phyloP scores from a whole-genome alignment of 2,888 invertebrate species.

The Calliphora vomitoria region DNA sequence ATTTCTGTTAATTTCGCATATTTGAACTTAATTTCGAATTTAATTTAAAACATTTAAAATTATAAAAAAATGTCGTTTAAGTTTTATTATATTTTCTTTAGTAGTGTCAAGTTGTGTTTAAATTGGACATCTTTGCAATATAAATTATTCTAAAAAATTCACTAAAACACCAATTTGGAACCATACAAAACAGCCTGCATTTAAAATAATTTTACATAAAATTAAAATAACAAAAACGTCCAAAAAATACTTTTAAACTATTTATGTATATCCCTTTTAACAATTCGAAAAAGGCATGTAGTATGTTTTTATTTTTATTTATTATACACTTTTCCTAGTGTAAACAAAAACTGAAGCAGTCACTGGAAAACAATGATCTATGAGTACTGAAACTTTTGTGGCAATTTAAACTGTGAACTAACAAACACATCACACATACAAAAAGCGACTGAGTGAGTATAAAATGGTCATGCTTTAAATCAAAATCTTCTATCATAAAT shows the following conservation, averaged over 20 bases:
- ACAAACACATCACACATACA: constrained; percentile 38
- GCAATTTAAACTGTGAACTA: constrained; percentile 54
- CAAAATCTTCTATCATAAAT: constrained; percentile 62
- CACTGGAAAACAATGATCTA: constrained; percentile 39
- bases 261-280: constrained; percentile 4
- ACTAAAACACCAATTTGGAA: no score
- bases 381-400: constrained; percentile 47
- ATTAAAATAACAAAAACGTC: not conserved
- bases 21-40: no score
- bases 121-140: no score
- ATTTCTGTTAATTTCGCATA: no score
- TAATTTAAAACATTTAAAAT: no score
- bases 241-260: not conserved
- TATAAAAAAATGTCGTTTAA: no score
- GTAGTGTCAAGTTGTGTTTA: no score
- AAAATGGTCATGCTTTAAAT: constrained; percentile 58
- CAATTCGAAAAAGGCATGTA: not conserved
- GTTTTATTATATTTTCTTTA: no score
- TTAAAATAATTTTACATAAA: not conserved
- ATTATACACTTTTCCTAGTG: constrained; percentile 1
- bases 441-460: not conserved
- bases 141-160: no score
- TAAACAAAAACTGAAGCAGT: constrained; percentile 15
- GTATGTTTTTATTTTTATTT: constrained; percentile 4
- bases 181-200: no score